These are phyloP conservation scores for Oryzias sinensis DNA, from an alignment of 2,797 vertebrate genomes.

Conservation along the genomic window DNA sequence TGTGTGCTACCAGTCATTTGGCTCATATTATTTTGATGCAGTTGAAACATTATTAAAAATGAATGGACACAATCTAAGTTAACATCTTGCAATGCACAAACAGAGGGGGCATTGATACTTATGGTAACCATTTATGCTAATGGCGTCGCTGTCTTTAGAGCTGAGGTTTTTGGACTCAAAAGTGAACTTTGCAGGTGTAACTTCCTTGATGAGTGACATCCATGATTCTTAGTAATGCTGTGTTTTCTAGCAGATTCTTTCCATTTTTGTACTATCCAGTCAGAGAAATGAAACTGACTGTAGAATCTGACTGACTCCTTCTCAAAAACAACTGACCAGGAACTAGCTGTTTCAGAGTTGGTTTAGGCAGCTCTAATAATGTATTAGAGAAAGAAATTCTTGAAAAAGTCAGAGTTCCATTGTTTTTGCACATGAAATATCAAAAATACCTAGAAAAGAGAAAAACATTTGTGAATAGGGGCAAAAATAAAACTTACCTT, in stretches of 20 bases:
- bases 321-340: conserved; percentile 52
- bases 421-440: too few relatives aligned
- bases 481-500: conserved; percentile 29
- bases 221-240: conserved; percentile 17
- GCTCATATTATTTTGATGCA: too few relatives aligned
- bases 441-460: too few relatives aligned
- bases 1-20: too few relatives aligned
- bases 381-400: background rate
- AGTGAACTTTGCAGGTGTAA: conserved; percentile 51
- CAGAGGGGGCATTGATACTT: conserved; percentile 8
- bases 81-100: too few relatives aligned
- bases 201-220: rapidly evolving
- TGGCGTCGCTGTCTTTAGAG: conserved; percentile 31
- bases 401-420: background rate
- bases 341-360: conserved; percentile 5
- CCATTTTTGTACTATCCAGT: conserved; percentile 57
- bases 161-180: background rate
- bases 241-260: rapidly evolving
- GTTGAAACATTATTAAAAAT: too few relatives aligned
- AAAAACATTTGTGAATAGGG: background rate
- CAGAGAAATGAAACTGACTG: conserved; percentile 19
- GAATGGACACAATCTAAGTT: too few relatives aligned
- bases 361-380: conserved; percentile 50
- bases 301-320: conserved; percentile 36
- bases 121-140: conserved; percentile 36